Evolutionary conservation across 1,140 invertebrate species (phyloP).

Genomic region (Brachionus manjavacas): DNA sequence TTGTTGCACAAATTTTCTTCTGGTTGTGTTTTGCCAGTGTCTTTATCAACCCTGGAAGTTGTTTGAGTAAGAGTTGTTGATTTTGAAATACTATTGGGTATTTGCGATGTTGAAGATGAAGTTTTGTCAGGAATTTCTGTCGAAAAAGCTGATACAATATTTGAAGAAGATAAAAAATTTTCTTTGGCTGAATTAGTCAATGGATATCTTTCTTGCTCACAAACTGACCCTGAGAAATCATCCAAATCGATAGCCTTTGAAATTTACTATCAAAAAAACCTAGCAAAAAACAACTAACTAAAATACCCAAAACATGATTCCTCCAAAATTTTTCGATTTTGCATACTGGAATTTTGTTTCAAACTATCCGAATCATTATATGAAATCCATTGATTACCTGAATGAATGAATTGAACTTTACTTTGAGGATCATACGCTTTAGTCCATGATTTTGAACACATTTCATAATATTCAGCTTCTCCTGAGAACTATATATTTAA

Average conservation of each 20-base stretch:
- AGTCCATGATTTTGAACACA: conserved; percentile 47
- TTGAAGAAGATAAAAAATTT: neutral
- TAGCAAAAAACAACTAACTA: no score
- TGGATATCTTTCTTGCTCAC: conserved; percentile 40
- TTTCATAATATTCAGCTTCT: conserved; percentile 77
- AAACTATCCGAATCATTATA: conserved; percentile 69
- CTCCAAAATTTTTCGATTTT: neutral
- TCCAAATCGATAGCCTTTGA: conserved; percentile 49
- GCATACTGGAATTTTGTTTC: conserved; percentile 44
- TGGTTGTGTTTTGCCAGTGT: no score
- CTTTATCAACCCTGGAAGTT: no score
- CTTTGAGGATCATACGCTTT: neutral
- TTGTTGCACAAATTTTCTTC: neutral
- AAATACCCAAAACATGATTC: conserved; percentile 33
- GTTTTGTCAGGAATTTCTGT: no score
- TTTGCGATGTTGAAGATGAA: no score
- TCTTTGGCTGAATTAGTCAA: neutral
- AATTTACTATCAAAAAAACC: neutral
- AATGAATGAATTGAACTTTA: conserved; percentile 69
- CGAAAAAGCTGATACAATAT: neutral
- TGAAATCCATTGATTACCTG: conserved; percentile 83
- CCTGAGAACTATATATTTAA: conserved; percentile 65
- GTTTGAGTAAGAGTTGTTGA: no score
- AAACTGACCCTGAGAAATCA: conserved; percentile 37
- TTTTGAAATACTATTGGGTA: no score